These are phyloP conservation scores for Rhagologus leucostigma DNA, from an alignment of 2,113 vertebrate species.

Conservation along the genomic window DNA sequence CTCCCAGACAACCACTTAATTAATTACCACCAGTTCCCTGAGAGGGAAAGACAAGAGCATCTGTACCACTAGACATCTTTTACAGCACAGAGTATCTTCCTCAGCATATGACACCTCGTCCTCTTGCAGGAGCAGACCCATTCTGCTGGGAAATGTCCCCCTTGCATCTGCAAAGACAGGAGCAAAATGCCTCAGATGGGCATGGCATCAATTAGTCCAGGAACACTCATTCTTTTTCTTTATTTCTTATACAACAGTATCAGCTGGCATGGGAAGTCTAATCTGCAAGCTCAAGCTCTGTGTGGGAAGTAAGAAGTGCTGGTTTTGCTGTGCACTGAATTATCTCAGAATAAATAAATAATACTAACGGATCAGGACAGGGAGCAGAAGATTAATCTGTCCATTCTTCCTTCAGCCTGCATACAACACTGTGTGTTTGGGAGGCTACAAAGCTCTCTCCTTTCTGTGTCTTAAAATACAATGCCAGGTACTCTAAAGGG, in stretches of 20 bases:
- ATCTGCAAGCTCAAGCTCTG: not conserved
- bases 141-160: not conserved
- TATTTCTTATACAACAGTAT: not conserved
- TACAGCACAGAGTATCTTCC: not conserved
- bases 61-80: not conserved
- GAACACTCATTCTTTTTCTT: not conserved
- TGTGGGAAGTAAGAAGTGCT: not conserved
- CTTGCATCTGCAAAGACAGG: not conserved
- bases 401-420: not conserved
- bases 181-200: not conserved
- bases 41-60: not conserved
- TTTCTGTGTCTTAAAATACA: not conserved
- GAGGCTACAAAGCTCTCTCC: not conserved
- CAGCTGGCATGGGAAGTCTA: not conserved
- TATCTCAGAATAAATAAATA: slow-evolving; percentile 29
- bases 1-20: not conserved
- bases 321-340: not conserved
- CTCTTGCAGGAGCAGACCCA: not conserved
- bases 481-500: not conserved
- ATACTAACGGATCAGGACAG: not conserved
- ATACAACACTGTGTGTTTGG: not conserved
- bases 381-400: not conserved
- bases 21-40: not conserved
- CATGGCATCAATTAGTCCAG: not conserved
- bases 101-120: not conserved